phyloP scores from a whole-genome alignment of 2,113 vertebrate genomes.

The Dicaeum eximium region DNA sequence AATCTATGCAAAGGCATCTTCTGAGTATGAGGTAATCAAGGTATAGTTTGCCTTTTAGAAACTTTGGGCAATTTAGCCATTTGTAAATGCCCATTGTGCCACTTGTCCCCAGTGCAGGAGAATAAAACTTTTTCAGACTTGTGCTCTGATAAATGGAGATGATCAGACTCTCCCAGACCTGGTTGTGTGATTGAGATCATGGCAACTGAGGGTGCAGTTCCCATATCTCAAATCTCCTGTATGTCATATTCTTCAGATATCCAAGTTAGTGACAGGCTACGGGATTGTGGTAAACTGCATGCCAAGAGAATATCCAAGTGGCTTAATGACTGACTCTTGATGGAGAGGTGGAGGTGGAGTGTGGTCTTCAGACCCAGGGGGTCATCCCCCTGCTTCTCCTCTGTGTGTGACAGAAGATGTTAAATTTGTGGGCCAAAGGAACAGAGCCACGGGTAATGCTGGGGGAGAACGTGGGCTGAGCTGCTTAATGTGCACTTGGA shows the following conservation, averaged over 20 bases:
- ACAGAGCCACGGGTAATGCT: neutral
- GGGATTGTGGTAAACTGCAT: neutral
- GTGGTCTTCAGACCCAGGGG: neutral
- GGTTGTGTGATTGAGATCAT: neutral
- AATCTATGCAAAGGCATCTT: neutral
- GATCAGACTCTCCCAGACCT: fast-evolving
- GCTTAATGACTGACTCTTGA: neutral
- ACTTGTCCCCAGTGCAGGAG: neutral
- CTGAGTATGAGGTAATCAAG: neutral
- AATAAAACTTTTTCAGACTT: neutral
- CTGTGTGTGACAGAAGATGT: neutral
- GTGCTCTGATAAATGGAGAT: neutral
- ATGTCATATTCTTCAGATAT: neutral
- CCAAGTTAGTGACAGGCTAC: neutral
- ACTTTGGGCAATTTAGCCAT: neutral
- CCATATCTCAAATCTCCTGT: neutral
- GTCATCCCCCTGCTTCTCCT: neutral
- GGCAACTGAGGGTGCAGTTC: neutral
- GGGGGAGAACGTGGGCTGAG: neutral
- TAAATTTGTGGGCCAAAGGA: neutral
- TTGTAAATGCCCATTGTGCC: neutral
- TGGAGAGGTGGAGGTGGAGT: neutral
- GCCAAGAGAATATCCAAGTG: neutral
- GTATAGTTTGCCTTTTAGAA: neutral
- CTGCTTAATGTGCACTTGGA: neutral